A percentile compares a stretch with the other conserved stretches of the same genome.
phyloP scores from a whole-genome alignment of 2,113 vertebrate genomes.

The Malurus alboscapulatus region DNA sequence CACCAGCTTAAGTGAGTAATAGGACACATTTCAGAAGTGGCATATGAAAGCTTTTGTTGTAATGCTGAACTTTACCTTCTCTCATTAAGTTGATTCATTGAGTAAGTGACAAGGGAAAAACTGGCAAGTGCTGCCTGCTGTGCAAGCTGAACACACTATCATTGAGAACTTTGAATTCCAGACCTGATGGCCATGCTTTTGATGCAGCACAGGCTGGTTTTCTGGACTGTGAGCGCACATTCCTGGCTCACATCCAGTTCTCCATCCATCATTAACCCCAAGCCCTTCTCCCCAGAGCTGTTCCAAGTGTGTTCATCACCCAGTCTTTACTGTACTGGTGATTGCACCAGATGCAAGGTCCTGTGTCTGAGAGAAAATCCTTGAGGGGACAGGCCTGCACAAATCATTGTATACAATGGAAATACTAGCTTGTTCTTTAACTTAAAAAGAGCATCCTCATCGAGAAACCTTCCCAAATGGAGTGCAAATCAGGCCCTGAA shows the following conservation, averaged over 20 bases:
- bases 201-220: not conserved
- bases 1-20: slow-evolving; percentile 15
- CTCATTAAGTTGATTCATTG: slow-evolving; percentile 66
- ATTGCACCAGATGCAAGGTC: not conserved
- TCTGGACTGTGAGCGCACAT: not conserved
- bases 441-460: not conserved
- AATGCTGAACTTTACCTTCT: slow-evolving; percentile 51
- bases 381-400: not conserved
- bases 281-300: not conserved
- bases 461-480: not conserved
- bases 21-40: slow-evolving; percentile 19
- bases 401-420: not conserved
- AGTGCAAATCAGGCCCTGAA: not conserved
- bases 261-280: not conserved
- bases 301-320: not conserved
- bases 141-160: slow-evolving; percentile 15
- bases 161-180: not conserved
- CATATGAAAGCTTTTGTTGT: slow-evolving; percentile 36
- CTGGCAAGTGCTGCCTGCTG: slow-evolving; percentile 35
- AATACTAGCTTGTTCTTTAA: not conserved
- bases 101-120: slow-evolving; percentile 44
- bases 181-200: not conserved
- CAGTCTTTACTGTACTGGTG: not conserved
- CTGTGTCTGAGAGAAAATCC: not conserved
- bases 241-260: not conserved